Percentiles rank a stretch among this genome's conserved stretches.
These are phyloP conservation scores for Smittia sp. DNA, from an alignment of 2,888 invertebrate genomes.

Conservation along the genomic window DNA sequence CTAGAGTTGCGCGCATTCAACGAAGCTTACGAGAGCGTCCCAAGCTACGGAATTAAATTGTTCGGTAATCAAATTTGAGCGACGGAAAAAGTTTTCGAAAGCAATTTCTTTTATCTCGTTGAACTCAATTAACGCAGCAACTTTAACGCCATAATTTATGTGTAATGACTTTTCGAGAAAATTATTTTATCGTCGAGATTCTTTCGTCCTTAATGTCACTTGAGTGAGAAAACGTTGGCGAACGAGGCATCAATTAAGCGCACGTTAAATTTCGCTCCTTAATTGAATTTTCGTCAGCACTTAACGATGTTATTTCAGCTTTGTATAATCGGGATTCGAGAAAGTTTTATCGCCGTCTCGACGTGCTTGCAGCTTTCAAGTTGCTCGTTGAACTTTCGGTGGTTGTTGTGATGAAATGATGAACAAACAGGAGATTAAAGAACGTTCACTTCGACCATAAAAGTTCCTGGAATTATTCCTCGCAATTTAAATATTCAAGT, in stretches of 20 bases:
- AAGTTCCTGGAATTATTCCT: too few species aligned
- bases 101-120: slow-evolving; percentile 14
- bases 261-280: slow-evolving; percentile 1
- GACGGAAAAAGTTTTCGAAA: slow-evolving; percentile 1
- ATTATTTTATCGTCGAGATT: background rate
- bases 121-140: slow-evolving; percentile 18
- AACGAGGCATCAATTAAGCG: background rate
- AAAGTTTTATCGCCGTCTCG: background rate
- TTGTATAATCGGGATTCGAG: background rate
- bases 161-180: slow-evolving; percentile 4
- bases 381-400: too few species aligned
- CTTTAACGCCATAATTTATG: slow-evolving; percentile 1
- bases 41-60: background rate
- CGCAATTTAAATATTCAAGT: too few species aligned
- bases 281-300: slow-evolving; percentile 9
- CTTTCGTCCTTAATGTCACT: background rate
- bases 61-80: background rate
- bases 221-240: background rate
- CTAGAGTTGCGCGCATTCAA: background rate
- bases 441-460: too few species aligned
- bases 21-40: background rate
- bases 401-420: too few species aligned
- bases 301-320: slow-evolving; percentile 13
- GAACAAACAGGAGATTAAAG: too few species aligned
- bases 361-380: too few species aligned